Base-by-base conservation (phyloP, 2,888 invertebrate species). In the Aethes cnicana region DNA sequence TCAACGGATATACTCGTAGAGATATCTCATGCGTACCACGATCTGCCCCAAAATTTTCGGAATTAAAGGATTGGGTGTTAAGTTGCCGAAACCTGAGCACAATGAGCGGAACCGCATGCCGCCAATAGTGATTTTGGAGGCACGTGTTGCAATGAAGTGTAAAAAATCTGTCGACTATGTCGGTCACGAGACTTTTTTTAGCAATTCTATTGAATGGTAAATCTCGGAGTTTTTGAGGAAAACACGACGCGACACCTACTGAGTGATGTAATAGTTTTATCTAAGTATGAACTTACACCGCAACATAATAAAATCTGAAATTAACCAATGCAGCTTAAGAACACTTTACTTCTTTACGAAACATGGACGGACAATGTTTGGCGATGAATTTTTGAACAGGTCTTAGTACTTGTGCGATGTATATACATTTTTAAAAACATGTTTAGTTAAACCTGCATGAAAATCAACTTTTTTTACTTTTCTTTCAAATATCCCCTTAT, bases 81-180 rank as follows among this genome's bases (percentile, higher is more conserved):
- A 14, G 17, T 11, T 9, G 7, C 23, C 3, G 21, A 37, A 36
- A 50, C 43, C 43, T 49, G 16, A 21, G n/a, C 9, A 50, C 50
- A 50, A 50, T 44, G 50, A 17, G 36, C 50, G 50, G 50, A 50
- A 50, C 43, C 23, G 12, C 23, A 9, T 32, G 50, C 37, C 32
- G 35, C 36, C 43, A 50, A 50, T 50, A 50, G 43, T 44, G 43
- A 50, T 50, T 21, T 14, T 4, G 28, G 42, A 43, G 30, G 16
- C 28, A 17, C 35, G 17, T 26, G 11, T 9, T 43, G 37, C 14
- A 30, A 50, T 37, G 17, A 42, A 20, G 26, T 50, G 43, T 43
- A 44, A 11, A 43, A 23, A 23, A 50, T 14, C 30, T 18, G 12
- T 23, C 7, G 23, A 36, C 5, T 30, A 36, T 18, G 36, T 39